Evolutionary conservation across 1,140 invertebrate species (phyloP).

Genomic region (Lysiphlebus fabarum): DNA sequence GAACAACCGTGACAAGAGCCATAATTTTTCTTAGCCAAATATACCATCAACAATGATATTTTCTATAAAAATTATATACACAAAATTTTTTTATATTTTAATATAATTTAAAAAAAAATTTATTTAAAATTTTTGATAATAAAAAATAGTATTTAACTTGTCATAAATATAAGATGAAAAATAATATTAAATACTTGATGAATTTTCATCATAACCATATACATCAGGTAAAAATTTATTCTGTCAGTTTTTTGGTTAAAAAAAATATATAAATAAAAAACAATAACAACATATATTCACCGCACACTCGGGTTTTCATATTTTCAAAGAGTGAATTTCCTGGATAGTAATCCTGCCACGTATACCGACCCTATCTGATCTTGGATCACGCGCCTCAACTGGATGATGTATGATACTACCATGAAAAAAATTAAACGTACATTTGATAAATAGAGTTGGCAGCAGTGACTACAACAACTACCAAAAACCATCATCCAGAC

Average conservation of each 20-base stretch:
- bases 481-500: too few relatives aligned
- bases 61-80: neutral
- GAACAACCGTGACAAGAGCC: constrained; percentile 70
- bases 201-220: neutral
- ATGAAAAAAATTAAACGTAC: constrained; percentile 51
- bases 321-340: constrained; percentile 36
- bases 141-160: too few relatives aligned
- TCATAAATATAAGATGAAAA: neutral
- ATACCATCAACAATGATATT: constrained; percentile 27
- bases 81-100: constrained; percentile 35
- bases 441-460: constrained; percentile 50
- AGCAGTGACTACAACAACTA: constrained; percentile 33
- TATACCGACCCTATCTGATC: constrained; percentile 44
- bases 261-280: too few relatives aligned
- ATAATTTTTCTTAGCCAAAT: constrained; percentile 61
- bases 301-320: constrained; percentile 27
- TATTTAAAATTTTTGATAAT: too few relatives aligned
- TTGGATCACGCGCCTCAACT: constrained; percentile 41
- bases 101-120: too few relatives aligned
- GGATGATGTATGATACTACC: constrained; percentile 47
- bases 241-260: too few relatives aligned
- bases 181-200: too few relatives aligned
- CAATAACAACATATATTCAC: too few relatives aligned
- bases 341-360: constrained; percentile 27
- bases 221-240: too few relatives aligned